phyloP scores from a whole-genome alignment of 1,140 invertebrate genomes.

The Diuraphis noxia region DNA sequence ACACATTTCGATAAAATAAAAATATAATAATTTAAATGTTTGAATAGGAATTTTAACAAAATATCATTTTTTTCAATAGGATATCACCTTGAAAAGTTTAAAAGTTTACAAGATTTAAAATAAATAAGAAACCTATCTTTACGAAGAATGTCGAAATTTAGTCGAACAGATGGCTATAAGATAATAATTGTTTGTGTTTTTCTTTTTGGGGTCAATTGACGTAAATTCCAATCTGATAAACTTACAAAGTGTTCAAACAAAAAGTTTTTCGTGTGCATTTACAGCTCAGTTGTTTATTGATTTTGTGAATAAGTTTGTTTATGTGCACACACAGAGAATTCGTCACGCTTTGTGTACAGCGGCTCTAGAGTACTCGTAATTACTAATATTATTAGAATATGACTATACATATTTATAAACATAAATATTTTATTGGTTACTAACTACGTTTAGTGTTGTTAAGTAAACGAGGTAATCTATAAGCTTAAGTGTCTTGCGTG shows the following conservation, averaged over 20 bases:
- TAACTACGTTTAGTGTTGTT: slow-evolving; percentile 1
- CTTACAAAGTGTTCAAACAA: slow-evolving; percentile 50
- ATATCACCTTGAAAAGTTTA: not conserved
- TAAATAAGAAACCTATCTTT: not conserved
- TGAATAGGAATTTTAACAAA: not conserved
- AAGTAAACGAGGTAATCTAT: not conserved
- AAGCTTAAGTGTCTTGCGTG: not conserved
- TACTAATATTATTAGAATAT: not conserved
- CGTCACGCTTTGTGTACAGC: not conserved
- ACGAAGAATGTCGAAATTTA: not conserved
- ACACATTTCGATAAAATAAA: not conserved
- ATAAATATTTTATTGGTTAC: not conserved
- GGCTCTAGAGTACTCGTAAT: not conserved
- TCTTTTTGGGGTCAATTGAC: slow-evolving; percentile 47
- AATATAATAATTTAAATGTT: not conserved
- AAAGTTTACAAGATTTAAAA: not conserved
- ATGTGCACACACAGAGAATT: not conserved
- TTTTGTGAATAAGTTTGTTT: not conserved
- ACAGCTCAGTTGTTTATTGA: slow-evolving; percentile 43
- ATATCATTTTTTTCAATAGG: not conserved
- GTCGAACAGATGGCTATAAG: not conserved
- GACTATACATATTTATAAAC: not conserved
- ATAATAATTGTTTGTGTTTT: slow-evolving; percentile 54
- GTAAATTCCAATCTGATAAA: slow-evolving; percentile 51
- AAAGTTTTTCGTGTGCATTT: slow-evolving; percentile 41